phyloP scores from a whole-genome alignment of 2,113 vertebrate genomes.

The Ameiurus melas region DNA sequence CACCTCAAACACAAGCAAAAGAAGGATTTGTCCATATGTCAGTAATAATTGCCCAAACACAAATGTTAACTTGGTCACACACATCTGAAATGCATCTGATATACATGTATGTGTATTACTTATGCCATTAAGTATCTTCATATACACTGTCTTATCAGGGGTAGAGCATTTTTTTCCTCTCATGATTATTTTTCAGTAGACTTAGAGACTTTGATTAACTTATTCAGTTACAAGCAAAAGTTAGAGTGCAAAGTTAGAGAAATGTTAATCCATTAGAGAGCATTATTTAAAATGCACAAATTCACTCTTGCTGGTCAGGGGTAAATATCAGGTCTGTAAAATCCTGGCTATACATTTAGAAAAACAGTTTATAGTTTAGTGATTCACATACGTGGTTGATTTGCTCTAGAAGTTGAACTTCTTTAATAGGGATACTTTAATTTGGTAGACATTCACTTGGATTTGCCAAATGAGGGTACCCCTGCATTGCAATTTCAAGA shows the following conservation, averaged over 20 bases:
- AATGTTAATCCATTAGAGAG: neutral
- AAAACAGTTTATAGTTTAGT: neutral
- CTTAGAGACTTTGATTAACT: constrained; percentile 9
- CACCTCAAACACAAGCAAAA: constrained; percentile 49
- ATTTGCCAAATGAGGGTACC: neutral
- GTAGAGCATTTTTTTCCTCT: neutral
- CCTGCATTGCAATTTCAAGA: neutral
- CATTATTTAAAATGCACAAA: neutral
- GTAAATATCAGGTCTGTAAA: neutral
- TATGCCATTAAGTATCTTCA: constrained; percentile 33
- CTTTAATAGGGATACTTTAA: neutral
- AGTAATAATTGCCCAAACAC: constrained; percentile 53
- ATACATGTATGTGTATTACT: neutral
- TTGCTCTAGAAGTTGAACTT: neutral
- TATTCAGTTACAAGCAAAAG: constrained; percentile 1
- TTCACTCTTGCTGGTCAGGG: neutral
- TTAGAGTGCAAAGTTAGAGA: constrained; percentile 27
- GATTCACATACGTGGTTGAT: neutral
- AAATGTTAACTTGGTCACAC: neutral
- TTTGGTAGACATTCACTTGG: neutral
- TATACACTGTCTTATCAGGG: neutral
- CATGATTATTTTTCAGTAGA: neutral
- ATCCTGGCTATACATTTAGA: neutral
- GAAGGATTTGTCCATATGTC: constrained; percentile 55
- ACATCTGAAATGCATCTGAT: constrained; percentile 12